These are phyloP conservation scores for Bagarius yarrelli DNA, from an alignment of 2,113 vertebrate species.

Conservation along the genomic window DNA sequence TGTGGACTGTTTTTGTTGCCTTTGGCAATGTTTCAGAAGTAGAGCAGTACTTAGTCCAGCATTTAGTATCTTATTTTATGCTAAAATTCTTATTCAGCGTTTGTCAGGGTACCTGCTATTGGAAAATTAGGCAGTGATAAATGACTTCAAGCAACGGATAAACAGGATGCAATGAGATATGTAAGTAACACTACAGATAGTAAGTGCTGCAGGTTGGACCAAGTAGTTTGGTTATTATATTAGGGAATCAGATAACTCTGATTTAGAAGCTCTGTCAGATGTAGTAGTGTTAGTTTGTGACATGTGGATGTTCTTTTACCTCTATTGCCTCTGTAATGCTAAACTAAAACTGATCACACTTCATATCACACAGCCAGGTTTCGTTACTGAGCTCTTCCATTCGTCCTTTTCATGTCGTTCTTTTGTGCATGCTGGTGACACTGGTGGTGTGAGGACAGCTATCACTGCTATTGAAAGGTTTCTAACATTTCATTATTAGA, in stretches of 20 bases:
- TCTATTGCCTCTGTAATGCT: background rate
- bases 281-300: background rate
- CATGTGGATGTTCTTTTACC: background rate
- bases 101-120: constrained; percentile 2
- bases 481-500: constrained; percentile 12
- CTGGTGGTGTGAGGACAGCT: background rate
- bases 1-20: constrained; percentile 5
- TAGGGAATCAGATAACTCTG: background rate
- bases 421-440: constrained; percentile 13
- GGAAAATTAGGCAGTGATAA: constrained; percentile 2
- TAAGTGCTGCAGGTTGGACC: background rate
- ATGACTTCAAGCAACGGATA: background rate
- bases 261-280: background rate
- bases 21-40: background rate
- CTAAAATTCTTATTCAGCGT: background rate
- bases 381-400: background rate
- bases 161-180: background rate
- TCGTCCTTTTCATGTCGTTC: background rate
- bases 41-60: background rate
- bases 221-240: background rate
- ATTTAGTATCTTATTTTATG: background rate
- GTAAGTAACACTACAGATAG: background rate
- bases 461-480: background rate
- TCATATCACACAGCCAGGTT: background rate
- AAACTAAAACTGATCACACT: background rate